A percentile compares a stretch with the other conserved stretches of the same genome.
Conservation (phyloP, 2,888 invertebrate species). For the Habrosyne pyritoides region DNA sequence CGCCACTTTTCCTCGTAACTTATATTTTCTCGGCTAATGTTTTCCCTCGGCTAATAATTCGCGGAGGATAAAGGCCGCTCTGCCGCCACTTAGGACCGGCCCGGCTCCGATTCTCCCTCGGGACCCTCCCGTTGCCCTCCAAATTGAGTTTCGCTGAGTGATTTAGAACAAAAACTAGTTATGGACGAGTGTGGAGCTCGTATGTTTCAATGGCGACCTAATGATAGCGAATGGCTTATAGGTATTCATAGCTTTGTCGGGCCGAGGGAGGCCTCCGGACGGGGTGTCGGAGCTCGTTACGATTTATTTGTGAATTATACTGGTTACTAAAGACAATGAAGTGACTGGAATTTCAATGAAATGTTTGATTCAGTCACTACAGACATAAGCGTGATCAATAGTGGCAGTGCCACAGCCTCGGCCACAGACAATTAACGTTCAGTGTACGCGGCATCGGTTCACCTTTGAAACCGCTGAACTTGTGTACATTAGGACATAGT, state of each 20-base stretch:
- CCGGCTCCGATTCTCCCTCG: conserved; percentile 43
- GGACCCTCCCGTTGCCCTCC: conserved; percentile 53
- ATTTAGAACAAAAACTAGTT: conserved; percentile 70
- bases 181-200: conserved; percentile 44
- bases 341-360: neutral
- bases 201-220: conserved; percentile 42
- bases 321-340: neutral
- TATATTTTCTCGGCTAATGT: conserved; percentile 57
- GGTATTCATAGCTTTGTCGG: conserved; percentile 20
- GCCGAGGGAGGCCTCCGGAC: conserved; percentile 5
- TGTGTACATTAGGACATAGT: neutral
- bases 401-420: neutral
- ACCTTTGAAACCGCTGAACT: neutral
- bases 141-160: conserved; percentile 72
- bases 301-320: conserved; percentile 9
- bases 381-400: neutral
- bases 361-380: neutral
- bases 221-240: conserved; percentile 34
- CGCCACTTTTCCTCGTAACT: conserved; percentile 51
- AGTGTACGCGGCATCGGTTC: neutral
- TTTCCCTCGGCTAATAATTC: conserved; percentile 63
- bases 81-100: conserved; percentile 49
- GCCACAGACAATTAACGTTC: neutral
- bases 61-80: conserved; percentile 51
- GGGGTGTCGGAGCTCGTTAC: conserved; percentile 4